Evolutionary conservation across 2,797 vertebrate species (phyloP).

Genomic region (Urocyon cinereoargenteus): DNA sequence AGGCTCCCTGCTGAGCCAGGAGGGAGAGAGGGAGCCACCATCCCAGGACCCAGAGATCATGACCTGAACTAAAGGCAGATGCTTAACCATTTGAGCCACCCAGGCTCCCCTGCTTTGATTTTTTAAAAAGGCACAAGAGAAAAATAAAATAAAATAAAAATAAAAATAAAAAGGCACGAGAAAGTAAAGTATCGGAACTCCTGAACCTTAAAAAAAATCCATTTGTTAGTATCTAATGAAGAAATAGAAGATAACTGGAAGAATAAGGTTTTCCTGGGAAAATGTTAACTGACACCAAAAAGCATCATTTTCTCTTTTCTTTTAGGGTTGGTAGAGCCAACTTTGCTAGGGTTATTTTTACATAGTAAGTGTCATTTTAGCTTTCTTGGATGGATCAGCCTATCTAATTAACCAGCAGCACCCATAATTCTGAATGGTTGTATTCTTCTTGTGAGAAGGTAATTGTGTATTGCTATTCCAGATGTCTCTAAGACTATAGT

Average conservation of each 20-base stretch:
- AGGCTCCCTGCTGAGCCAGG: no score
- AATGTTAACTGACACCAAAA: constrained; percentile 29
- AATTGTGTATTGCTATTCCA: not conserved
- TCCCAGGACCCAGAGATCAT: no score
- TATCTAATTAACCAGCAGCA: constrained; percentile 37
- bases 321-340: not conserved
- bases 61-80: no score
- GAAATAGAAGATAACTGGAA: not conserved
- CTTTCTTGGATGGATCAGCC: not conserved
- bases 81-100: no score
- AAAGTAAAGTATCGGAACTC: constrained; percentile 41
- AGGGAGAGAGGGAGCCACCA: no score
- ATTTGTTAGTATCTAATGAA: not conserved
- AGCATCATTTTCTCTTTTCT: not conserved
- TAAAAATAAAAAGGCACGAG: not conserved
- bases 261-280: constrained; percentile 16
- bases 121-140: not conserved
- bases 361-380: constrained; percentile 1
- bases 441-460: constrained; percentile 24
- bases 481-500: not conserved
- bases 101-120: not conserved
- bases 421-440: constrained; percentile 1
- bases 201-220: not conserved
- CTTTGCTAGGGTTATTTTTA: constrained; percentile 27
- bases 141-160: no score